A percentile compares a stretch with the other conserved stretches of the same genome.
Conservation (phyloP, 2,888 invertebrate species). For the Abrostola triplasia region DNA sequence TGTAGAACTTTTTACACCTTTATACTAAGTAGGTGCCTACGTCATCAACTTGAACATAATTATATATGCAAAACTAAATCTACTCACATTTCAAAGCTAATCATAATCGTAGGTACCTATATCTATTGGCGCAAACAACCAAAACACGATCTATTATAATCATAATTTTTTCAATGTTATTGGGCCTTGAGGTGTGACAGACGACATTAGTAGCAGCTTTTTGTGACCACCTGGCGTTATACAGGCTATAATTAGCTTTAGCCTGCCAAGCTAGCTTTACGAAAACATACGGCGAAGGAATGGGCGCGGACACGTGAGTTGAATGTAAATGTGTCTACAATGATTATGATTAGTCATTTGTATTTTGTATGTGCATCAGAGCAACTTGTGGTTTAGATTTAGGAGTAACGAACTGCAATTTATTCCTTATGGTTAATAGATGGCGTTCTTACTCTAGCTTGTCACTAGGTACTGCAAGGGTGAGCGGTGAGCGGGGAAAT, state of each 20-base stretch:
- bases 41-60: not conserved
- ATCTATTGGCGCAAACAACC: not conserved
- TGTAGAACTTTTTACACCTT: too few relatives aligned
- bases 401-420: too few relatives aligned
- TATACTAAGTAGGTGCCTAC: too few relatives aligned
- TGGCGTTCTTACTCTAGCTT: too few relatives aligned
- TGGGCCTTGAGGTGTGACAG: slow-evolving; percentile 51
- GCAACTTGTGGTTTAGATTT: too few relatives aligned
- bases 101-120: not conserved
- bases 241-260: slow-evolving; percentile 30
- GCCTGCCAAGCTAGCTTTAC: not conserved
- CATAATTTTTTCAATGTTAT: slow-evolving; percentile 44
- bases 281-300: slow-evolving; percentile 33
- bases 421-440: too few relatives aligned
- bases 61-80: not conserved
- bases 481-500: too few relatives aligned
- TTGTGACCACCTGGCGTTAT: slow-evolving; percentile 45
- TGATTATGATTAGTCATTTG: not conserved
- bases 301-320: slow-evolving; percentile 9
- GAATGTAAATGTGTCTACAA: not conserved
- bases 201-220: slow-evolving; percentile 34
- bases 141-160: slow-evolving; percentile 43
- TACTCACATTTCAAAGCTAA: not conserved
- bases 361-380: too few relatives aligned
- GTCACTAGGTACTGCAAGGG: too few relatives aligned